Evolutionary conservation across 2,797 vertebrate genomes (phyloP).

Genomic region (Scarus forsteni): DNA sequence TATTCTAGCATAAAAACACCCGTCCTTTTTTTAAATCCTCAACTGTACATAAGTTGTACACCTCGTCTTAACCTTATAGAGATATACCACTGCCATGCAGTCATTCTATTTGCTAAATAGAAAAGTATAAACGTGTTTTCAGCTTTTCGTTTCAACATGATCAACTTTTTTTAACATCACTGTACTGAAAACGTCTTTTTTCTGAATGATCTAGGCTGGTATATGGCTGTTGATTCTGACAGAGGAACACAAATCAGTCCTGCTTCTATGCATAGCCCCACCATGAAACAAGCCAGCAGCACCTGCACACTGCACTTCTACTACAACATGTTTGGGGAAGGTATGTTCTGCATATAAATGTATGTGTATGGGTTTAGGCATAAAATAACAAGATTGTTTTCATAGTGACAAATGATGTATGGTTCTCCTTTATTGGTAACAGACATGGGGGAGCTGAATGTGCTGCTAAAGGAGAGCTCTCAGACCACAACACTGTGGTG

Average conservation of each 20-base stretch:
- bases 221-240: conserved; percentile 73
- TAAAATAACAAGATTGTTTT: neutral
- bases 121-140: too few relatives aligned
- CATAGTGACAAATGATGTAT: neutral
- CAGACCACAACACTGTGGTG: conserved; percentile 77
- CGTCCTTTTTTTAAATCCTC: too few relatives aligned
- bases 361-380: neutral
- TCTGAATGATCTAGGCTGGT: conserved; percentile 77
- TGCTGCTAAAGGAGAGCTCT: conserved; percentile 65
- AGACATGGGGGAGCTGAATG: conserved; percentile 73
- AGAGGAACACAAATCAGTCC: conserved; percentile 66
- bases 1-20: too few relatives aligned
- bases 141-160: too few relatives aligned
- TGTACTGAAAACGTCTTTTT: neutral
- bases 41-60: too few relatives aligned
- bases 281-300: conserved; percentile 75
- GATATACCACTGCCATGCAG: too few relatives aligned
- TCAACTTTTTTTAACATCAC: too few relatives aligned
- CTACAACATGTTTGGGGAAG: conserved; percentile 81
- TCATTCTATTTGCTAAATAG: too few relatives aligned
- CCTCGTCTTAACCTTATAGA: too few relatives aligned
- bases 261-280: conserved; percentile 76
- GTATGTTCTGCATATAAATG: conserved; percentile 60
- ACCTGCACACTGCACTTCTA: conserved; percentile 81
- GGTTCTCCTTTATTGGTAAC: conserved; percentile 5